Base-by-base conservation (phyloP, 2,113 vertebrate genomes). In the Colaptes auratus region DNA sequence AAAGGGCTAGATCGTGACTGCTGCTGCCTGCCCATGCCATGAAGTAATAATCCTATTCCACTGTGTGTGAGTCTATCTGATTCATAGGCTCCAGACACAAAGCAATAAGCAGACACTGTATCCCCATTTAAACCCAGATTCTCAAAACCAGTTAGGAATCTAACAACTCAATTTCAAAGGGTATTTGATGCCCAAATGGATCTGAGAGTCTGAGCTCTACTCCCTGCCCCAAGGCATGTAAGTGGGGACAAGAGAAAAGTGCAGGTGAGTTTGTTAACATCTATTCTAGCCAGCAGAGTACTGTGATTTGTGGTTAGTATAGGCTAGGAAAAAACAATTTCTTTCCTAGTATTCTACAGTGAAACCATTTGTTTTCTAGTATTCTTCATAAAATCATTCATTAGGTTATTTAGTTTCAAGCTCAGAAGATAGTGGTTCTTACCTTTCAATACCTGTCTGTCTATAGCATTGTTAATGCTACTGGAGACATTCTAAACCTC, bases 11-110 rank as follows among this genome's bases (percentile, higher is more conserved):
- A 91, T 59, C 88, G 90, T 88, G 94, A 86, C 94, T 95, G 95
- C 83, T 88, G 16, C 88, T 90, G 92, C 90, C 90, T 94, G 93
- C 90, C 90, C 86, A 36, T 92, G 91, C 91, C 80, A 44, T 89
- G 93, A 75, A 95, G 90, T 88, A 97, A 96, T 95, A 95, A 97
- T 95, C 93, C 82, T 82, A 35, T 95, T 95, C 95, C 94, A 78
- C 90, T 84, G 95, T 88, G 94, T 58, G 73, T 39, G 73, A 93
- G 82, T 76, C 88, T 95, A 93, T 67, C 88, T 93, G 93, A 95
- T 95, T 95, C 92, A 95, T 86, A 78, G 91, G 91, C 95, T 94
- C 96, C 91, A 96, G 94, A 93, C 93, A 86, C 95, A 95, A 95
- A 95, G 96, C 93, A 96, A 94, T 96, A 96, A 95, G 82, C 90